These are phyloP conservation scores for Adrianichthys oophorus DNA, from an alignment of 2,797 vertebrate genomes.

Conservation along the genomic window DNA sequence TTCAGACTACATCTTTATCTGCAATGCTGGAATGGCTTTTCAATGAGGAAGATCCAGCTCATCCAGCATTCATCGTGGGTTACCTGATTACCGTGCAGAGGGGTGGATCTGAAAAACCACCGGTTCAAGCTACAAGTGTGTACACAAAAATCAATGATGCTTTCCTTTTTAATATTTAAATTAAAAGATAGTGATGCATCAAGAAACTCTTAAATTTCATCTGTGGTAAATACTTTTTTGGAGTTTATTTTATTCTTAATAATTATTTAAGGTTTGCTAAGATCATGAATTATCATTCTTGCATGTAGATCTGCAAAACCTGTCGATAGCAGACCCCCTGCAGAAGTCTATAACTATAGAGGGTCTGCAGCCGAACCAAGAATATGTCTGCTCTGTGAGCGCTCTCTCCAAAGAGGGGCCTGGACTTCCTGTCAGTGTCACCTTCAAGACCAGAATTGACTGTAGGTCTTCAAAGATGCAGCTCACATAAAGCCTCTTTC, in stretches of 20 bases:
- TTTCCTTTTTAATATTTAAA: not conserved
- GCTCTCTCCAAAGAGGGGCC: conserved; percentile 75
- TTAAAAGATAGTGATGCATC: not conserved
- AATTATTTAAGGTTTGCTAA: not conserved
- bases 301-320: conserved; percentile 34
- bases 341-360: conserved; percentile 68
- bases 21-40: conserved; percentile 78
- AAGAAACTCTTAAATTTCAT: too few relatives aligned
- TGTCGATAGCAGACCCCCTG: conserved; percentile 67
- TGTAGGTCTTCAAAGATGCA: conserved; percentile 41
- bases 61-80: conserved; percentile 80
- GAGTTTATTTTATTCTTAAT: too few relatives aligned
- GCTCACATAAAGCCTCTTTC: too few relatives aligned
- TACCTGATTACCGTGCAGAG: conserved; percentile 64
- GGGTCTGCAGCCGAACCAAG: conserved; percentile 62
- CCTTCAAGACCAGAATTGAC: conserved; percentile 42
- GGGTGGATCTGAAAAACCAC: not conserved
- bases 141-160: conserved; percentile 7
- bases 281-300: not conserved
- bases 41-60: conserved; percentile 53
- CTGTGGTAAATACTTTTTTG: too few relatives aligned
- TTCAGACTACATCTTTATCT: conserved; percentile 55
- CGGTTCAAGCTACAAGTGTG: conserved; percentile 16
- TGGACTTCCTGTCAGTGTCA: conserved; percentile 40
- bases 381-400: conserved; percentile 72